Evolutionary conservation across 1,140 invertebrate species (phyloP), one percentile per base, ranked within the genome.

Genomic region (Sycophila sp.): DNA sequence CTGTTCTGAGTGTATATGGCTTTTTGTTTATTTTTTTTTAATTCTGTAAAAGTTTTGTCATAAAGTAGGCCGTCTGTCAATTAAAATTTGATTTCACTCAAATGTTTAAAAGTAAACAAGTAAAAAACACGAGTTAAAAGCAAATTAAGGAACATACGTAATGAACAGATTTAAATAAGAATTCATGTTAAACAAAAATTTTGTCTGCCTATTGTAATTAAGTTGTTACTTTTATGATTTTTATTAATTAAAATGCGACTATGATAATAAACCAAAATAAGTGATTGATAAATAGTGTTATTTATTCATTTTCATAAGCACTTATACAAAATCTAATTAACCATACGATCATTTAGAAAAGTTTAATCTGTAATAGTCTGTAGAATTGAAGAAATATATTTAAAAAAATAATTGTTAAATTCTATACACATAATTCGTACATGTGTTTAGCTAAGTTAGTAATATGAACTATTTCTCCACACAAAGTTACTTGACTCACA

Each of bases 401-500:
- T 62, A 60, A 42, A 42, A 30, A 62, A 15, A 26, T 28, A 45
- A 28, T 22, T 28, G 10, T 15, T 59, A 32, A 59, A 5, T 42
- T 28, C 10, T 36, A 40, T 40, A 40, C 17, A 56, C 65, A 62
- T 28, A 69, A 36, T 40, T 69, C 30, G 69, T 63, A 19, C 30
- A 89, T 79, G 75, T 88, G 86, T 49, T 82, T 72, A 38, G 83
- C 77, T 62, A 89, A 75, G 58, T 86, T 76, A 32, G 83, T 81
- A 32, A 89, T 78, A 76, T 89, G 89, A 59, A 89, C 81, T 73
- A 86, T 80, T 76, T 89, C 87, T 71, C 80, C 75, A 28, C 87
- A 83, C 66, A 91, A 92, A 4, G 94, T 95, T 76, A 92, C 92
- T 73, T 93, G 88, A 78, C 88, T 93, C 36, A 91, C 86, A 68